Percentiles rank a stretch among this genome's conserved stretches.
These are phyloP conservation scores for Antidorcas marsupialis DNA, from an alignment of 2,113 vertebrate genomes.

Conservation along the genomic window DNA sequence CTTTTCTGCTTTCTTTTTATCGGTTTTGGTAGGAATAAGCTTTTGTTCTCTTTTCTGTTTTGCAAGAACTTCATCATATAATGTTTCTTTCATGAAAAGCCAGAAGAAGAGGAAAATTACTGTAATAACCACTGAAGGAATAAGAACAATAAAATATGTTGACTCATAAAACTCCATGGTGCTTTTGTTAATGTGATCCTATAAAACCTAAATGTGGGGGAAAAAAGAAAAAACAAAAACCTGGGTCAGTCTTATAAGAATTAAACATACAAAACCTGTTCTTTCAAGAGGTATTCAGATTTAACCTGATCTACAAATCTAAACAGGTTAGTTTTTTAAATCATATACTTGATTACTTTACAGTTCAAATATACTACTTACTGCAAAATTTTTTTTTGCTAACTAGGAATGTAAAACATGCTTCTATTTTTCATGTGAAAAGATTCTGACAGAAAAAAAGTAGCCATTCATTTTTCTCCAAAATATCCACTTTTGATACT, in stretches of 20 bases:
- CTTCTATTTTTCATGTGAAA: conserved; percentile 20
- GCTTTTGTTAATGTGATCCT: conserved; percentile 76
- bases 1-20: conserved; percentile 96
- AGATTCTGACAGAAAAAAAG: background rate
- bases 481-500: background rate
- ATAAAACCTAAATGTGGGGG: conserved; percentile 68
- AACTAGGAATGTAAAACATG: background rate
- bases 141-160: conserved; percentile 94
- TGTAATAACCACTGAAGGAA: conserved; percentile 92
- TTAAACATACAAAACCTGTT: background rate
- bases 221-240: background rate
- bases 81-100: conserved; percentile 99
- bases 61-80: conserved; percentile 96
- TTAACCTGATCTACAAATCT: background rate
- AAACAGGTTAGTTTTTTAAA: background rate
- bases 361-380: background rate
- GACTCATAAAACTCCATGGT: conserved; percentile 97
- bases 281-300: background rate
- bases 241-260: conserved; percentile 26
- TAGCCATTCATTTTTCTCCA: background rate
- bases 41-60: conserved; percentile 94
- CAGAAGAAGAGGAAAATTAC: conserved; percentile 98
- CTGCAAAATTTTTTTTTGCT: background rate
- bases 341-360: background rate
- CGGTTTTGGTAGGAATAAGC: conserved; percentile 85